Base-by-base conservation (phyloP, 2,888 invertebrate species). In the Drosophila neotestacea region DNA sequence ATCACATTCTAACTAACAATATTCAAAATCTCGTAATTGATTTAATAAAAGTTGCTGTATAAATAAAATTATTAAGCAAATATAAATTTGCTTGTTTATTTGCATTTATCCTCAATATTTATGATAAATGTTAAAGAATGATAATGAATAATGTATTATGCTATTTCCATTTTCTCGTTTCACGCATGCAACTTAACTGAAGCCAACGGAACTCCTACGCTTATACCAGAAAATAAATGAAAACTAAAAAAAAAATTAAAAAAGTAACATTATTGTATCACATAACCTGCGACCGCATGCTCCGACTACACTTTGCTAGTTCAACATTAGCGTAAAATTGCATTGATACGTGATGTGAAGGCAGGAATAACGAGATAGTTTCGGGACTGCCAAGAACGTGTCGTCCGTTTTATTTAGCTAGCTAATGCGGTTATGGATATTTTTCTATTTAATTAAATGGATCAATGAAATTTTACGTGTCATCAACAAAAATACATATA, bases 271-370 rank as follows among this genome's bases (percentile, higher is more conserved):
- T 30, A 52, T 11, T 44, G 16, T 71, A 66, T 77, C 59, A 67
- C 66, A 87, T 69, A 86, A 77, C 79, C 79, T 77, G 74, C 76
- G 77, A 73, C 70, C 69, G 73, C 88, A 86, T 86, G 85, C 85
- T 85, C 79, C 79, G 69, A 79, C 85, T 86, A 86, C 76, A 75
- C 87, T 84, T 79, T 72, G 70, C 77, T 88, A 84, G 61, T 66
- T 73, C 50, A 61, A 70, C 73, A 61, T 51, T 63, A 44, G 62
- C 79, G 77, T 84, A 81, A 88, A 87, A 86, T 77, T 81, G 67
- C 87, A 86, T 86, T 84, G 85, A 82, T 55, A 67, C 69, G 51
- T 76, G 62, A 27, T 59, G 27, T 38, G 48, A 34, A 10, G 58
- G 36, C 39, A 36, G 39, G 16, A 28, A 7, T 41, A 16, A 58